phyloP scores from a whole-genome alignment of 2,797 vertebrate species.

The Gila robusta region DNA sequence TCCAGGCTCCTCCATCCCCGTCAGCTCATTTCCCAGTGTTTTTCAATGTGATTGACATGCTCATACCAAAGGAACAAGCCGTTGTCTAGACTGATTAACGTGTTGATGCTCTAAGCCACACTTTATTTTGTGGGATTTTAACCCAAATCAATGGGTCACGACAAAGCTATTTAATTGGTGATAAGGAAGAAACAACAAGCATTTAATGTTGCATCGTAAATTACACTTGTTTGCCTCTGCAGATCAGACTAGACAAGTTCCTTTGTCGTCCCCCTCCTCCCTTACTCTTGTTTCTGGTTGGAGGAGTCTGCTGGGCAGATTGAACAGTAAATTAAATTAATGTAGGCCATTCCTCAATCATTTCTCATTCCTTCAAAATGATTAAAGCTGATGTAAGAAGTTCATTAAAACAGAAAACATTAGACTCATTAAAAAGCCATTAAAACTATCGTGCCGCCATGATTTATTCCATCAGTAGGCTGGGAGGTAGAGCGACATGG shows the following conservation, averaged over 20 bases:
- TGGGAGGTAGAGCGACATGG: slow-evolving; percentile 63
- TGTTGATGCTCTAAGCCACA: not conserved
- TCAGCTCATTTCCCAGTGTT: slow-evolving; percentile 19
- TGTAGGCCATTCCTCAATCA: slow-evolving; percentile 89
- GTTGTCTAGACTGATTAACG: slow-evolving; percentile 37
- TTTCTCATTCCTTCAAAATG: slow-evolving; percentile 91
- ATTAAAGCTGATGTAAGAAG: slow-evolving; percentile 93
- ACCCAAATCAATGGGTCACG: slow-evolving; percentile 73
- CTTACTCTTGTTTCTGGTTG: slow-evolving; percentile 37
- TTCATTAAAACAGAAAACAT: slow-evolving; percentile 97
- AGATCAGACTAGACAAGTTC: slow-evolving; percentile 55
- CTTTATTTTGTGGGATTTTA: slow-evolving; percentile 54
- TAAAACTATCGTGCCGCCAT: slow-evolving; percentile 87
- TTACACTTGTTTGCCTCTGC: slow-evolving; percentile 66
- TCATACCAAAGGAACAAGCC: slow-evolving; percentile 32
- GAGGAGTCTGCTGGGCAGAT: slow-evolving; percentile 80
- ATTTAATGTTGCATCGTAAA: slow-evolving; percentile 74
- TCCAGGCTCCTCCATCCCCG: slow-evolving; percentile 9
- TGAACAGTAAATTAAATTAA: slow-evolving; percentile 93
- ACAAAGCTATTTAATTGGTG: slow-evolving; percentile 81
- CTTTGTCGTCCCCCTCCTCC: slow-evolving; percentile 45
- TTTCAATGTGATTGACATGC: slow-evolving; percentile 31
- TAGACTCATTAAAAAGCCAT: slow-evolving; percentile 97
- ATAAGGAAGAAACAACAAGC: slow-evolving; percentile 80
- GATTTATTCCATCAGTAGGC: slow-evolving; percentile 87